phyloP scores from a whole-genome alignment of 2,113 vertebrate genomes.

The Hippocampus zosterae region DNA sequence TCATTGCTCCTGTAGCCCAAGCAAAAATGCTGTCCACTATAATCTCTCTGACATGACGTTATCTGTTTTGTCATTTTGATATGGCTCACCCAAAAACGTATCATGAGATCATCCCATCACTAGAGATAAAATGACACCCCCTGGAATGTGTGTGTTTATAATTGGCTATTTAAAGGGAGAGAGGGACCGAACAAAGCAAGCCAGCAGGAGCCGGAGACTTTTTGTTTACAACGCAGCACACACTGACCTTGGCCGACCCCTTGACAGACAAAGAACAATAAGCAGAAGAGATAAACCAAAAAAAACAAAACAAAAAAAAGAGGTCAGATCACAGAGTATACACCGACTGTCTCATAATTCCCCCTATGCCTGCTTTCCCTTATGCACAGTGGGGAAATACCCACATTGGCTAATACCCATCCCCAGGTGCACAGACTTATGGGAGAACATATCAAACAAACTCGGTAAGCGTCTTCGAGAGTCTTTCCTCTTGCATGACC shows the following conservation, averaged over 20 bases:
- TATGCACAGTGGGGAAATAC: constrained; percentile 44
- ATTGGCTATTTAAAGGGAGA: constrained; percentile 8
- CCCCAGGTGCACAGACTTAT: constrained; percentile 33
- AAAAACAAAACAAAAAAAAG: constrained; percentile 47
- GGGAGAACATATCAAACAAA: constrained; percentile 23
- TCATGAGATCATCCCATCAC: not conserved
- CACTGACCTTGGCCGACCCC: constrained; percentile 47
- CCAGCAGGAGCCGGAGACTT: constrained; percentile 19
- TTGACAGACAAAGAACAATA: constrained; percentile 39
- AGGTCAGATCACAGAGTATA: constrained; percentile 46
- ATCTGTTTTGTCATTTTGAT: not conserved
- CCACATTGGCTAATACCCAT: constrained; percentile 30
- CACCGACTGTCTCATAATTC: constrained; percentile 38
- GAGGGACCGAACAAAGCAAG: not conserved
- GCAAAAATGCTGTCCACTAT: not conserved
- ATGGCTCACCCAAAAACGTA: constrained; percentile 7
- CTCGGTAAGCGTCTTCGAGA: constrained; percentile 11
- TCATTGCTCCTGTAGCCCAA: not conserved
- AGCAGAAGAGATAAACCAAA: constrained; percentile 32
- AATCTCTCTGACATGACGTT: constrained; percentile 4
- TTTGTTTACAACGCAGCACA: constrained; percentile 54
- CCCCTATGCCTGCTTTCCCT: constrained; percentile 11
- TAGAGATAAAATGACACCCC: not conserved
- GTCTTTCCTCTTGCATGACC: constrained; percentile 27
- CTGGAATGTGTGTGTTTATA: constrained; percentile 2